Conservation (phyloP, 1,140 invertebrate species). For the Saxidomus purpurata region DNA sequence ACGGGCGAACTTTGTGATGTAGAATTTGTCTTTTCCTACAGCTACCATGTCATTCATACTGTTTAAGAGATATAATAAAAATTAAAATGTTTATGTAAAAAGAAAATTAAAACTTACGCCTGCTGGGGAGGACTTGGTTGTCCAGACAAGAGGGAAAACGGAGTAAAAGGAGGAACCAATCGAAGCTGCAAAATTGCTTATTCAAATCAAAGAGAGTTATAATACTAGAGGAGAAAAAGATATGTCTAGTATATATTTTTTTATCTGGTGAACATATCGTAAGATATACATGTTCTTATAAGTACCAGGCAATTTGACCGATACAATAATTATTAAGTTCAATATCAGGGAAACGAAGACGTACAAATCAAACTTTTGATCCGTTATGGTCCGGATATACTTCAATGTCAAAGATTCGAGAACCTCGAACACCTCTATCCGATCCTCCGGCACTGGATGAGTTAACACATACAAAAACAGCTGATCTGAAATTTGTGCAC, state of each 20-base stretch:
- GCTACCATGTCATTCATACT: constrained; percentile 53
- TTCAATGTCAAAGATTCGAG: neutral
- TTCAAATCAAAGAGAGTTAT: neutral
- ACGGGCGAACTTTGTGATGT: constrained; percentile 28
- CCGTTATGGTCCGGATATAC: neutral
- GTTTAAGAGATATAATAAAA: neutral
- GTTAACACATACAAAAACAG: constrained; percentile 25
- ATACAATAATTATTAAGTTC: no score
- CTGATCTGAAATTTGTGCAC: neutral
- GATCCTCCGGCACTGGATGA: constrained; percentile 9
- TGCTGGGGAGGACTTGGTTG: no score
- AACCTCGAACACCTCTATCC: constrained; percentile 33
- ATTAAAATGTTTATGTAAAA: neutral
- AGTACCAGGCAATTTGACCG: no score
- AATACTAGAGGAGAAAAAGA: no score
- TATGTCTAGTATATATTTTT: no score
- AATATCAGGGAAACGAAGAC: neutral
- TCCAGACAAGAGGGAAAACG: no score
- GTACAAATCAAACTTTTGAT: neutral
- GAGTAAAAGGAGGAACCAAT: no score
- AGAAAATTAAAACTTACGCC: no score
- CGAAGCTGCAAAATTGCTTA: no score
- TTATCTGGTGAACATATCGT: no score
- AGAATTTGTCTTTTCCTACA: constrained; percentile 41
- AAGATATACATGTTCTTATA: no score